Conservation (phyloP, 1,140 invertebrate genomes). For the Drosophila suzukii region DNA sequence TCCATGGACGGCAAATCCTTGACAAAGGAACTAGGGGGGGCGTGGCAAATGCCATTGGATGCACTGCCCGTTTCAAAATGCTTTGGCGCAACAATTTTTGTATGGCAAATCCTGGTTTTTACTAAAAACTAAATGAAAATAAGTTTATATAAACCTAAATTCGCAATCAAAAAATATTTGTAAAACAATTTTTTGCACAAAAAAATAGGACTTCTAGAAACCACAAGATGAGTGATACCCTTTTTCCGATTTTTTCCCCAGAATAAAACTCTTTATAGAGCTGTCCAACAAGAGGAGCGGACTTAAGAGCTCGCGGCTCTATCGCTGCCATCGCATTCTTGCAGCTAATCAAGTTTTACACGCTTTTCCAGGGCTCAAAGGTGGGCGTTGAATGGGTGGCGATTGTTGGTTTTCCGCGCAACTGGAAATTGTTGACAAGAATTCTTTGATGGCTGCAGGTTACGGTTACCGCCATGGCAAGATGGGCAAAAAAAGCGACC, state of each 20-base stretch:
- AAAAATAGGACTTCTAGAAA: too few relatives aligned
- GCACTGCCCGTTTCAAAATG: background rate
- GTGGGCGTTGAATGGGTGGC: background rate
- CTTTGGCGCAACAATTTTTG: background rate
- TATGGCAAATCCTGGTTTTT: too few relatives aligned
- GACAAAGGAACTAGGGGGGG: background rate
- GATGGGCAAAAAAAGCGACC: background rate
- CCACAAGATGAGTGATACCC: too few relatives aligned
- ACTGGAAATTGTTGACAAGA: conserved; percentile 44
- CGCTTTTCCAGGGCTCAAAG: conserved; percentile 10
- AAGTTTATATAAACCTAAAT: too few relatives aligned
- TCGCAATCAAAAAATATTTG: too few relatives aligned
- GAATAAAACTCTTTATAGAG: background rate
- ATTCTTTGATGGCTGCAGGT: conserved; percentile 18
- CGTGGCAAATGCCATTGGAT: conserved; percentile 14
- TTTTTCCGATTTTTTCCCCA: background rate
- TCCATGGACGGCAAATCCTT: background rate
- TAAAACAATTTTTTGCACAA: too few relatives aligned
- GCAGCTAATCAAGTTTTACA: conserved; percentile 57
- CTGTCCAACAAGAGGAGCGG: background rate
- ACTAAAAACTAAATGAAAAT: background rate
- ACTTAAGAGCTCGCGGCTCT: conserved; percentile 1
- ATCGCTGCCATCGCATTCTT: conserved; percentile 10
- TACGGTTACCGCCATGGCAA: background rate
- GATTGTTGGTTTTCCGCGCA: background rate